Conservation (phyloP, 2,113 vertebrate species). For the Misgurnus anguillicaudatus region DNA sequence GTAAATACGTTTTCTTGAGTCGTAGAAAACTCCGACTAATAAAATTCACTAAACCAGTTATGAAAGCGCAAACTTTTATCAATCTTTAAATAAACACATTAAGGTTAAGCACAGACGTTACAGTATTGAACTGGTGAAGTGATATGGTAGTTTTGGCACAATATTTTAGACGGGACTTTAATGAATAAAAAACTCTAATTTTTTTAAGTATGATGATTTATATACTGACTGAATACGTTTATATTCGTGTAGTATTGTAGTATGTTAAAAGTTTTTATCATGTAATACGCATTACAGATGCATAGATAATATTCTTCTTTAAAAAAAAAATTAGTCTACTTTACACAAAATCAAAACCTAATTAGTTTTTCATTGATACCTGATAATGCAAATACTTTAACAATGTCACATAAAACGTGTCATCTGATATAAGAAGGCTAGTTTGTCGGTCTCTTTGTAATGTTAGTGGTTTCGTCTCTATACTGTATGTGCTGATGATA, state of each 20-base stretch:
- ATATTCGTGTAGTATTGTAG: no score
- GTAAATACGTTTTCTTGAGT: background rate
- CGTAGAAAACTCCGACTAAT: background rate
- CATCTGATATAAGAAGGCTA: no score
- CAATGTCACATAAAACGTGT: no score
- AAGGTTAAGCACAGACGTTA: background rate
- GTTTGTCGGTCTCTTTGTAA: background rate
- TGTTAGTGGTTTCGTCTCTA: background rate
- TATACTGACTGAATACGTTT: no score
- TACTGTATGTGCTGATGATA: background rate
- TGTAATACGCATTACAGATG: background rate
- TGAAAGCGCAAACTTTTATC: background rate
- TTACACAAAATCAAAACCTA: no score
- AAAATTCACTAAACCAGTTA: background rate
- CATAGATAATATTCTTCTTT: no score
- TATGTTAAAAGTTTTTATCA: no score
- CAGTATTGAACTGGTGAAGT: background rate
- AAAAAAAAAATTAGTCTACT: no score
- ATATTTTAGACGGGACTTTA: background rate
- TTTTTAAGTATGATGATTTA: no score
- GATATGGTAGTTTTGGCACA: background rate
- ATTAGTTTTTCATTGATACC: no score
- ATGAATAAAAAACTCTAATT: no score
- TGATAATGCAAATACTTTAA: no score
- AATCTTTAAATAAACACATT: background rate